Conservation (phyloP, 1,140 invertebrate genomes). For the Cotesia chilonis region DNA sequence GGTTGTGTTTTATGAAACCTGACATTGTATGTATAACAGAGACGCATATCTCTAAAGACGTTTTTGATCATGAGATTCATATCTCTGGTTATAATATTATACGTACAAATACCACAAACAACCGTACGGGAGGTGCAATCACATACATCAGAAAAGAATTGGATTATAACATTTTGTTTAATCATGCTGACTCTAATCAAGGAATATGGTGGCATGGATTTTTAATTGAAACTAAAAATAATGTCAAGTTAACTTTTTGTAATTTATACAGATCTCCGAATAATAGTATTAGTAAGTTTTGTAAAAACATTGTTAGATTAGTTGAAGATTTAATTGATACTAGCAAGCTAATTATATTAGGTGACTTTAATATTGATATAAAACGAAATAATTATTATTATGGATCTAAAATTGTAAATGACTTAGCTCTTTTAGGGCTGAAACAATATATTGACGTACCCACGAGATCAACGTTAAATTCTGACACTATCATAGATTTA, state of each 20-base stretch:
- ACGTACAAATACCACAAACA: not conserved
- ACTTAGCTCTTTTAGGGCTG: not conserved
- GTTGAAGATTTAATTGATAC: conserved; percentile 7
- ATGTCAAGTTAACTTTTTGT: not conserved
- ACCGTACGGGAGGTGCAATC: not conserved
- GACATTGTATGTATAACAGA: conserved; percentile 23
- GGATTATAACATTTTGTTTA: not conserved
- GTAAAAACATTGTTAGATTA: not conserved
- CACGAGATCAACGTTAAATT: not conserved
- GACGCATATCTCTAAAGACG: conserved; percentile 22
- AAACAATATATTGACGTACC: not conserved
- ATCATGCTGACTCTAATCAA: not conserved
- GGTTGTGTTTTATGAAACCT: conserved; percentile 10
- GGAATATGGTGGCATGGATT: not conserved
- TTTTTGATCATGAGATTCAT: conserved; percentile 14
- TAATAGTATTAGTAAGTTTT: not conserved
- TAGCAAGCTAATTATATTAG: not conserved
- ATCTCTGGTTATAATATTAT: not conserved
- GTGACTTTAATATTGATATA: not conserved
- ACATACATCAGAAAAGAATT: not conserved
- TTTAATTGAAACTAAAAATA: not conserved
- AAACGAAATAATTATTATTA: not conserved
- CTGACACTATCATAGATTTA: conserved; percentile 14
- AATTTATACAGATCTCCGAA: conserved; percentile 1
- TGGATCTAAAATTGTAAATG: conserved; percentile 3